Conservation (phyloP, 2,888 invertebrate species). For the Calameuta pallipes region DNA sequence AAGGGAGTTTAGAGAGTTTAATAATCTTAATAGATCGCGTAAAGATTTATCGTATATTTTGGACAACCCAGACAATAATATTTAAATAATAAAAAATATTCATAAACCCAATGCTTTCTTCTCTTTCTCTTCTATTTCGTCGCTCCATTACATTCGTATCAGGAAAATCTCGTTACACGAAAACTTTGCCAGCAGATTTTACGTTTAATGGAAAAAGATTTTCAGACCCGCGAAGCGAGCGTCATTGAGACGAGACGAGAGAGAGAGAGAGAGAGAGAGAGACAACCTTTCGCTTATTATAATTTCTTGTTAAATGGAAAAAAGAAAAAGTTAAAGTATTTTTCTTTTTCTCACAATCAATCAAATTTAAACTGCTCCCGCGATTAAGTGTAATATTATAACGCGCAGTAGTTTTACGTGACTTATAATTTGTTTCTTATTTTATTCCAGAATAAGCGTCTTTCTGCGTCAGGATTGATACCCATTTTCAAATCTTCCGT, state of each 20-base stretch:
- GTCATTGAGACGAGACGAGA: neutral
- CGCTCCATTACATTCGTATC: neutral
- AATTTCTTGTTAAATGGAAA: neutral
- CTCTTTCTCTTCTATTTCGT: neutral
- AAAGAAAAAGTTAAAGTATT: neutral
- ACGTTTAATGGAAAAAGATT: neutral
- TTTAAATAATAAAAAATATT: neutral
- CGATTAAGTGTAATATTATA: neutral
- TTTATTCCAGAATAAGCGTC: slow-evolving; percentile 19
- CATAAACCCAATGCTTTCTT: neutral
- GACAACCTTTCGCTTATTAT: neutral
- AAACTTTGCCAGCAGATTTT: neutral
- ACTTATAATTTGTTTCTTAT: slow-evolving; percentile 34
- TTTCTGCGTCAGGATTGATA: slow-evolving; percentile 24
- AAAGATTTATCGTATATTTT: neutral
- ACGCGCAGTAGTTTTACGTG: neutral
- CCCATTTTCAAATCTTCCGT: slow-evolving; percentile 41
- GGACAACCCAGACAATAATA: neutral
- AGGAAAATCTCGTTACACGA: no score
- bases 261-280: no score
- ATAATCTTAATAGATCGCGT: neutral
- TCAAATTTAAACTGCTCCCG: neutral
- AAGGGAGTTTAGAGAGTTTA: neutral
- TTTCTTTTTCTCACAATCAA: neutral
- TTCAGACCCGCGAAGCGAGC: neutral